Conservation (phyloP, 2,113 vertebrate genomes). For the Tringa solitaria region DNA sequence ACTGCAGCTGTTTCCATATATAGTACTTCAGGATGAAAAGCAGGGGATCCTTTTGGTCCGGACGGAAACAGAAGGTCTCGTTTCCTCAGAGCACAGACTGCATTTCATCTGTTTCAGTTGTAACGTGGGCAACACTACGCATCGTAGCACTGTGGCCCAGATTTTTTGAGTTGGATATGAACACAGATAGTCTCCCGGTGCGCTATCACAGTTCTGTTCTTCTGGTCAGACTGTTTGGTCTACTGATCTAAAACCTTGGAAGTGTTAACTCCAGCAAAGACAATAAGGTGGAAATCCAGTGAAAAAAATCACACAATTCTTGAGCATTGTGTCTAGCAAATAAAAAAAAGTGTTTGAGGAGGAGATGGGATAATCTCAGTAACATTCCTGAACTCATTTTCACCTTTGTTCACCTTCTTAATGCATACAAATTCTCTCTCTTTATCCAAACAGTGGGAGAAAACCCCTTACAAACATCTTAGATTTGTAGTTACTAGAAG, state of each 20-base stretch:
- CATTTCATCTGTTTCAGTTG: background rate
- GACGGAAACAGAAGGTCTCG: background rate
- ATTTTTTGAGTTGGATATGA: background rate
- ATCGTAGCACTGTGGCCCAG: background rate
- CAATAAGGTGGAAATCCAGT: background rate
- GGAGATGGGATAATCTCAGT: background rate
- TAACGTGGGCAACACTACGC: background rate
- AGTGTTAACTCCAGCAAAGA: background rate
- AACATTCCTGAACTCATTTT: background rate
- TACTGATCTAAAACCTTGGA: background rate
- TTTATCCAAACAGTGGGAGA: background rate
- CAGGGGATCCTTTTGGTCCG: background rate
- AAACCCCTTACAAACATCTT: background rate
- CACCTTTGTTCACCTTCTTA: background rate
- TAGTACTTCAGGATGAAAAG: background rate
- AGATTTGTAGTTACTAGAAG: background rate
- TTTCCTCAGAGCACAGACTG: constrained; percentile 6
- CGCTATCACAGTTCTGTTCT: background rate
- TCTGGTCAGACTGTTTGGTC: background rate
- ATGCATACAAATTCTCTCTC: background rate
- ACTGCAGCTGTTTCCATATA: background rate
- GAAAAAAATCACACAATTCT: background rate
- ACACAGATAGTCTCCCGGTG: background rate
- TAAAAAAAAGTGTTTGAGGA: background rate
- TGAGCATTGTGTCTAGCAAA: background rate